Evolutionary conservation across 2,888 invertebrate species (phyloP).

Genomic region (Nesidiocoris tenuis): DNA sequence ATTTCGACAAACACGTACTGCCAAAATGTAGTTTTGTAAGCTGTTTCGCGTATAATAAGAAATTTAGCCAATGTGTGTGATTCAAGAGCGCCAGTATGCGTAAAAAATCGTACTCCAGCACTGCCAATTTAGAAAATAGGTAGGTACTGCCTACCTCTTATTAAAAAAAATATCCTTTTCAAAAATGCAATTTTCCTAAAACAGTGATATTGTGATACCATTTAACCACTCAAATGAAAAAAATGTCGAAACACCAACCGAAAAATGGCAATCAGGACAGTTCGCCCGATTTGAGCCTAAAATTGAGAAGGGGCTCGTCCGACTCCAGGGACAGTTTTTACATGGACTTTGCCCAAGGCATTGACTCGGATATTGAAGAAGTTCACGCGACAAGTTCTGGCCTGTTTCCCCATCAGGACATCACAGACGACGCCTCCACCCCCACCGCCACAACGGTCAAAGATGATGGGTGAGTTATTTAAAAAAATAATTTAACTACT

Average conservation of each 20-base stretch:
- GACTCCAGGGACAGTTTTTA: constrained; percentile 86
- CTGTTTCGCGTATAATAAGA: constrained; percentile 1
- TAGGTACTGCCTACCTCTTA: too few species aligned
- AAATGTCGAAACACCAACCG: constrained; percentile 21
- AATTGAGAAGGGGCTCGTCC: constrained; percentile 79
- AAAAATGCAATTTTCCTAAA: too few species aligned
- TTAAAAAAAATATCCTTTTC: too few species aligned
- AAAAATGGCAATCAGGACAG: constrained; percentile 62
- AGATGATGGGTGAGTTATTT: constrained; percentile 47
- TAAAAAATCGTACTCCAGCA: too few species aligned
- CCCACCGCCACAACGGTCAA: constrained; percentile 50
- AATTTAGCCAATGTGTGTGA: not conserved
- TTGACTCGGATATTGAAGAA: constrained; percentile 86
- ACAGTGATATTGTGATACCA: too few species aligned
- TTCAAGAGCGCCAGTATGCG: too few species aligned
- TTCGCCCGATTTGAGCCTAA: constrained; percentile 81
- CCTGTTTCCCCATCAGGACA: constrained; percentile 45
- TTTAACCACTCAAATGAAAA: not conserved
- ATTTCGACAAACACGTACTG: not conserved
- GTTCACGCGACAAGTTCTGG: constrained; percentile 66
- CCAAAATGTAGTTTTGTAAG: not conserved
- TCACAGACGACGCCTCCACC: constrained; percentile 49
- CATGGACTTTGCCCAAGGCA: constrained; percentile 86
- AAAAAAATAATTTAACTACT: too few species aligned
- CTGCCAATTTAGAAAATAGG: too few species aligned